phyloP scores from a whole-genome alignment of 2,888 invertebrate genomes.

The Drosophila nr. perissopoda region DNA sequence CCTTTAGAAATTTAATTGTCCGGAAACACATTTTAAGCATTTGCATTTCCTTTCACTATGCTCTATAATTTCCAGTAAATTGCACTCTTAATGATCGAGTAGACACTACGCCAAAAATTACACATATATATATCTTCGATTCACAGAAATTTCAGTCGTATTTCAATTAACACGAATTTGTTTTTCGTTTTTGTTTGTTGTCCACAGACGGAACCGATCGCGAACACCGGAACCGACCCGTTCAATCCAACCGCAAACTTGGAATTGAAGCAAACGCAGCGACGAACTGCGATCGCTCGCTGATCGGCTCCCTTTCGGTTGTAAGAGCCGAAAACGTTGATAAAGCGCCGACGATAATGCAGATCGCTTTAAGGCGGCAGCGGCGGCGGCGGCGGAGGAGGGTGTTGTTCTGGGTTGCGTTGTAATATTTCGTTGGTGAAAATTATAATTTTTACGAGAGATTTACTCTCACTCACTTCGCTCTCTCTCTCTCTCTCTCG shows the following conservation, averaged over 20 bases:
- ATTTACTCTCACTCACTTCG: background rate
- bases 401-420: background rate
- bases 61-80: conserved; percentile 5
- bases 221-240: conserved; percentile 62
- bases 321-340: conserved; percentile 53
- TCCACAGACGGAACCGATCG: conserved; percentile 19
- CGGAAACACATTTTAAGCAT: conserved; percentile 21
- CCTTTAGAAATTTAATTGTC: conserved; percentile 19
- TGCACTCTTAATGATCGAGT: conserved; percentile 11
- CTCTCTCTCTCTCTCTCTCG: conserved; percentile 3
- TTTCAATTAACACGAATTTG: conserved; percentile 55
- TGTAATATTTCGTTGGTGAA: conserved; percentile 28
- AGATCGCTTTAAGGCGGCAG: background rate
- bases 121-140: conserved; percentile 14
- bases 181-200: conserved; percentile 14
- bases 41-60: conserved; percentile 1
- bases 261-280: conserved; percentile 59
- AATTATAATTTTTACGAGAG: conserved; percentile 27
- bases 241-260: conserved; percentile 71
- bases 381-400: background rate
- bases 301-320: conserved; percentile 43
- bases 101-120: conserved; percentile 25
- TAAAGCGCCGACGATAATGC: conserved; percentile 55
- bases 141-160: conserved; percentile 41
- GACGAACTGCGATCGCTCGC: conserved; percentile 36